These are phyloP conservation scores for Eulithis prunata DNA, from an alignment of 2,888 invertebrate genomes.

Conservation along the genomic window DNA sequence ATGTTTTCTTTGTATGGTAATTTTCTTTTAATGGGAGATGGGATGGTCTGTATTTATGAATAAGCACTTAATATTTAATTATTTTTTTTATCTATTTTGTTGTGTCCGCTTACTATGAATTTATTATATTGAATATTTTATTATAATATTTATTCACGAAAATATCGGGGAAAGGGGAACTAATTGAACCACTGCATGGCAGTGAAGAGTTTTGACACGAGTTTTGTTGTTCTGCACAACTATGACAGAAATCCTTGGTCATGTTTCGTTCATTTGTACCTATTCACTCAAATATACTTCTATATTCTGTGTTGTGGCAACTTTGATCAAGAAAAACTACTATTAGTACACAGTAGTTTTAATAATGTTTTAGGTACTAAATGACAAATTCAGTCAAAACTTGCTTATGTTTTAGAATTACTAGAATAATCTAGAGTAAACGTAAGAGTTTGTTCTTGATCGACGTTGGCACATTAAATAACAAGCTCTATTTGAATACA, in stretches of 20 bases:
- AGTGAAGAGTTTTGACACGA: slow-evolving; percentile 30
- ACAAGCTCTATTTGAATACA: background rate
- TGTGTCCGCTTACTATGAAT: slow-evolving; percentile 37
- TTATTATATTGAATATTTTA: slow-evolving; percentile 27
- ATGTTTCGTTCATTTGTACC: slow-evolving; percentile 24
- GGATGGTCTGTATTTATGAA: slow-evolving; percentile 38
- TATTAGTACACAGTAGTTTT: too few relatives aligned
- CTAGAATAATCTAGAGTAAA: too few relatives aligned
- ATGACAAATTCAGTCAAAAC: too few relatives aligned
- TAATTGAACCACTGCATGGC: slow-evolving; percentile 28
- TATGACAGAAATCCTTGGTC: slow-evolving; percentile 9
- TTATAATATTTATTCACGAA: slow-evolving; percentile 29
- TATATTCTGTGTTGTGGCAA: slow-evolving; percentile 6
- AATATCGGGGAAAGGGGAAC: slow-evolving; percentile 9
- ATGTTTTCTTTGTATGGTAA: slow-evolving; percentile 29
- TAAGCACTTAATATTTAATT: slow-evolving; percentile 24
- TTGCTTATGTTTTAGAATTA: too few relatives aligned
- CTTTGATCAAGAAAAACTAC: slow-evolving; percentile 22
- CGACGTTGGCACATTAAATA: slow-evolving; percentile 23
- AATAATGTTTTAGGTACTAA: too few relatives aligned
- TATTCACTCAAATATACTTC: slow-evolving; percentile 22
- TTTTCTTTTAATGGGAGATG: slow-evolving; percentile 28
- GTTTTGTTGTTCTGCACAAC: slow-evolving; percentile 36
- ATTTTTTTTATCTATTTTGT: slow-evolving; percentile 32
- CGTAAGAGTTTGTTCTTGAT: slow-evolving; percentile 13